Evolutionary conservation across 1,140 invertebrate genomes (phyloP).

Genomic region (Pararge aegeria): DNA sequence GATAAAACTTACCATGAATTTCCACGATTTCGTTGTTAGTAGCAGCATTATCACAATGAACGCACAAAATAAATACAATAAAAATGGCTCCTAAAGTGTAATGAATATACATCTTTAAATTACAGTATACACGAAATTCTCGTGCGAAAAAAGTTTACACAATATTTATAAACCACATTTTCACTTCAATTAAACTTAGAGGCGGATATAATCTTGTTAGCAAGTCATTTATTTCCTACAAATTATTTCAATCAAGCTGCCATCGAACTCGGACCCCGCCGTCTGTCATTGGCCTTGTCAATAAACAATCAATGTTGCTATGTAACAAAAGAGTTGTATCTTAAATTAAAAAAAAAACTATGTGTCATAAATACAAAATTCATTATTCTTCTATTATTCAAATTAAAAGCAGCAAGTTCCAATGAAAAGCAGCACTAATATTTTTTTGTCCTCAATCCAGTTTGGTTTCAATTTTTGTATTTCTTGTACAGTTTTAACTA

Average conservation of each 20-base stretch:
- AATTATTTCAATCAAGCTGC: conserved; percentile 62
- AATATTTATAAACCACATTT: conserved; percentile 68
- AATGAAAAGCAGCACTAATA: too few relatives aligned
- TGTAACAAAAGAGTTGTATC: neutral
- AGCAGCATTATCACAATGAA: conserved; percentile 75
- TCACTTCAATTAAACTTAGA: conserved; percentile 54
- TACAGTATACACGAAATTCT: conserved; percentile 49
- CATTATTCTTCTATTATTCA: too few relatives aligned
- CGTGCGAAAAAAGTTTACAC: conserved; percentile 54
- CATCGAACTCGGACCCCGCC: conserved; percentile 68
- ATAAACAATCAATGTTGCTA: conserved; percentile 72
- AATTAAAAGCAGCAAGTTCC: too few relatives aligned
- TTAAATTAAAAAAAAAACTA: neutral
- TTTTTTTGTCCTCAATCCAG: too few relatives aligned
- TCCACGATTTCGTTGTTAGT: conserved; percentile 72
- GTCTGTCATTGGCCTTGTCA: conserved; percentile 75
- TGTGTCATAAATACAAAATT: too few relatives aligned
- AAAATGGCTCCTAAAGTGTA: conserved; percentile 77
- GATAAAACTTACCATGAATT: conserved; percentile 65
- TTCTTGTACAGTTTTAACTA: too few relatives aligned
- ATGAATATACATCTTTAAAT: conserved; percentile 70
- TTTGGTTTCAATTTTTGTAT: too few relatives aligned
- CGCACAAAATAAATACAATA: conserved; percentile 78
- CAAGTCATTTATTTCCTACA: conserved; percentile 63
- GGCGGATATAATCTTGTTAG: conserved; percentile 55